Base-by-base conservation (phyloP, 2,888 invertebrate genomes). In the Endotricha flammealis region DNA sequence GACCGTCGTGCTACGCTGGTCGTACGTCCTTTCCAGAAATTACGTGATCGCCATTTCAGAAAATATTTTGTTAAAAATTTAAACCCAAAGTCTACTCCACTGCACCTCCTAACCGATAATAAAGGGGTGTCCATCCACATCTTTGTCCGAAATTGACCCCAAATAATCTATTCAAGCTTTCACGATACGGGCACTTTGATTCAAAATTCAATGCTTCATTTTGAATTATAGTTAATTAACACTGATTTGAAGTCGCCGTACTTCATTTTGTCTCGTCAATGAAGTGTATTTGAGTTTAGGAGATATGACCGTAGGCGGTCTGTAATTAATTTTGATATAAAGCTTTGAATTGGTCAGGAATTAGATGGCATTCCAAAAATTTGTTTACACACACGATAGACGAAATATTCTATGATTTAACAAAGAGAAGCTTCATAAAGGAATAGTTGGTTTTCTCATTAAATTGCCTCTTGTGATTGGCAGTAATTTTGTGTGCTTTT, bases 151-250 rank as follows among this genome's bases (percentile, higher is more conserved):
- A 81, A 83, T 81, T 85, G 83, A 83, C 81, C 83, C 83, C 71
- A 72, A 71, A 74, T 76, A 78, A 83, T 63, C 59, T 60, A 38
- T 58, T 64, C 62, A 59, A 72, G 74, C 56, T 80, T 86, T 85
- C 85, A 79, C 85, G 59, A 86, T 86, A 86, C 83, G 85, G 85
- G 85, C 68, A 73, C 69, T 82, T 65, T 81, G 82, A 82, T 82
- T 82, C 73, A 70, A 63, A 72, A 56, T 77, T 82, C 76, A 82
- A 82, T 82, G 67, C 63, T 58, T 64, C 61, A 69, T 65, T 68
- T 57, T 67, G 73, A 74, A 79, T 79, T 76, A 77, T 70, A 64
- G 59, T 73, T 82, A 85, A 86, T 86, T 83, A 82, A 74, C 59
- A 59, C 67, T 63, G 49, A 68, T 62, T n/a, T 56, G 69, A 70